These are phyloP conservation scores for Gnathonemus echidnorhynchus DNA, from an alignment of 2,113 vertebrate genomes.

Conservation along the genomic window DNA sequence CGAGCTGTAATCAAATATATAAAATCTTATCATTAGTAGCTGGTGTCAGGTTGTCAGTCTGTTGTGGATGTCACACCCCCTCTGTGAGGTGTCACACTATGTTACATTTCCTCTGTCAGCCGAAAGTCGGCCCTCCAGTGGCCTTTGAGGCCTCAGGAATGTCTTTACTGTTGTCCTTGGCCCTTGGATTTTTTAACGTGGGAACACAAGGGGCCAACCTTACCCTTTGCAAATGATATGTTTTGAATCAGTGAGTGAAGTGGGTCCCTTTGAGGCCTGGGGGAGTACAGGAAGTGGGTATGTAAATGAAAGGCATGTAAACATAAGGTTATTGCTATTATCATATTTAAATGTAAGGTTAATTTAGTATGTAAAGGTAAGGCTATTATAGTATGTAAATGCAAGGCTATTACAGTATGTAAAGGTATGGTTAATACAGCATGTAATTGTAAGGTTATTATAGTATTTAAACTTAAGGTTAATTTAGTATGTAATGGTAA, in stretches of 20 bases:
- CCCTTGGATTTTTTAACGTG: neutral
- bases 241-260: neutral
- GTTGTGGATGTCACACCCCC: neutral
- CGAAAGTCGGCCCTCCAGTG: neutral
- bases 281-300: neutral
- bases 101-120: neutral
- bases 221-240: neutral
- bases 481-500: neutral
- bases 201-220: neutral
- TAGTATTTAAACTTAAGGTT: neutral
- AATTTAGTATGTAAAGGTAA: neutral
- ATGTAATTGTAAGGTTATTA: neutral
- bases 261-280: no score
- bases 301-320: neutral
- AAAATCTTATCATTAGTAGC: slow-evolving; percentile 23
- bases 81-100: neutral
- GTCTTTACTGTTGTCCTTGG: neutral
- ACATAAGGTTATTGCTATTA: neutral
- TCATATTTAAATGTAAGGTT: neutral
- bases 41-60: neutral
- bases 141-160: neutral
- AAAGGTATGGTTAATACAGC: neutral
- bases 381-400: neutral
- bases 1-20: slow-evolving; percentile 34
- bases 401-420: neutral